phyloP scores from a whole-genome alignment of 2,113 vertebrate species.

The Actinemys pallida region DNA sequence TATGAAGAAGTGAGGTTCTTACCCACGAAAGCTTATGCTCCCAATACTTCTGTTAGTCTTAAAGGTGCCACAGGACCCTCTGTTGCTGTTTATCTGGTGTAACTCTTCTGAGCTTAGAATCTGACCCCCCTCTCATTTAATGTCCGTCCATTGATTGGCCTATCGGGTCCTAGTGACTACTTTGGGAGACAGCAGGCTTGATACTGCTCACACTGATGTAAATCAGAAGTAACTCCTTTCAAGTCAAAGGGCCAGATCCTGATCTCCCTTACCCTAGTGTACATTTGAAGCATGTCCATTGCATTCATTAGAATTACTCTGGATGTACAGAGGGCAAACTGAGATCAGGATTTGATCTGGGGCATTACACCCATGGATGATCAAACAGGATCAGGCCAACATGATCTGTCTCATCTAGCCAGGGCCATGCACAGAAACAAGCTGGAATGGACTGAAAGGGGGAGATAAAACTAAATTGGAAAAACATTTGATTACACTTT shows the following conservation, averaged over 20 bases:
- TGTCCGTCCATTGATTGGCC: neutral
- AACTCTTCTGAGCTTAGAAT: neutral
- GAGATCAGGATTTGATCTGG: neutral
- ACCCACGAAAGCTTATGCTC: too few relatives aligned
- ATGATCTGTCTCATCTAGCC: neutral
- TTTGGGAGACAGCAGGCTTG: neutral
- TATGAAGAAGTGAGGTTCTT: too few relatives aligned
- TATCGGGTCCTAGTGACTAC: neutral
- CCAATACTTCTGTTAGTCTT: too few relatives aligned
- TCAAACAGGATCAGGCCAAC: neutral
- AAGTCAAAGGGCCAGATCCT: neutral
- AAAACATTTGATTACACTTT: conserved; percentile 25
- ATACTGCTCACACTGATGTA: neutral
- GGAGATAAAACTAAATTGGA: neutral
- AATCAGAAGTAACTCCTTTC: neutral
- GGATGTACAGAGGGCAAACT: neutral
- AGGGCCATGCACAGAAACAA: neutral
- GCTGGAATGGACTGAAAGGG: neutral
- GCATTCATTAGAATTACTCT: neutral
- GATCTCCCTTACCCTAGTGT: neutral
- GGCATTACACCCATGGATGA: neutral
- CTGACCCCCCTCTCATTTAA: neutral
- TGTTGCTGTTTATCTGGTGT: neutral
- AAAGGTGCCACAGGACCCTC: too few relatives aligned
- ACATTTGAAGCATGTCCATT: neutral